phyloP scores from a whole-genome alignment of 2,797 vertebrate species.

The Calcarius lapponicus region DNA sequence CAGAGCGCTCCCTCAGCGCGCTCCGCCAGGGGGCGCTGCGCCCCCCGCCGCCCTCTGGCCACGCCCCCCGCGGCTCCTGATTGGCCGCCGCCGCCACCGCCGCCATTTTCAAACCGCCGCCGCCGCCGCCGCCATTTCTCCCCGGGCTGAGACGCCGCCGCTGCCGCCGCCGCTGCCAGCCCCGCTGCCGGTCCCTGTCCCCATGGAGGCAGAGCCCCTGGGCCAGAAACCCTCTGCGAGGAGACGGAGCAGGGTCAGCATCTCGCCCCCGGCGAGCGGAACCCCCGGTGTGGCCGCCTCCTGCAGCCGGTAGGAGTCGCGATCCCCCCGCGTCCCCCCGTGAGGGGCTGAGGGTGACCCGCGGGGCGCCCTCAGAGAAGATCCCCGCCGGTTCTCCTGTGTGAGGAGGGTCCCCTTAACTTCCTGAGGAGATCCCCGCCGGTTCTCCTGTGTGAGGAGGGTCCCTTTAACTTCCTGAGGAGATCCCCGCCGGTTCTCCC shows the following conservation, averaged over 20 bases:
- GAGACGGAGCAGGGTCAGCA: neutral
- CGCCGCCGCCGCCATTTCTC: neutral
- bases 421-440: accelerated
- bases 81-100: neutral
- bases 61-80: neutral
- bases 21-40: neutral
- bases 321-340: neutral
- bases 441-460: accelerated
- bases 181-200: neutral
- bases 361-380: neutral
- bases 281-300: neutral
- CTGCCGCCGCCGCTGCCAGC: accelerated
- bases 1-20: too few relatives aligned
- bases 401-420: too few relatives aligned
- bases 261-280: neutral
- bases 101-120: conserved; percentile 64
- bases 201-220: conserved; percentile 17
- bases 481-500: too few relatives aligned
- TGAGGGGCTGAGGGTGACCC: neutral
- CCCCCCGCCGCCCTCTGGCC: neutral
- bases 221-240: neutral
- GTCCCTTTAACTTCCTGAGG: too few relatives aligned
- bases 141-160: neutral
- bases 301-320: conserved; percentile 58
- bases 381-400: too few relatives aligned